Evolutionary conservation across 1,140 invertebrate genomes (phyloP), one percentile per base, ranked within the genome.

Genomic region (Drosophila elegans): DNA sequence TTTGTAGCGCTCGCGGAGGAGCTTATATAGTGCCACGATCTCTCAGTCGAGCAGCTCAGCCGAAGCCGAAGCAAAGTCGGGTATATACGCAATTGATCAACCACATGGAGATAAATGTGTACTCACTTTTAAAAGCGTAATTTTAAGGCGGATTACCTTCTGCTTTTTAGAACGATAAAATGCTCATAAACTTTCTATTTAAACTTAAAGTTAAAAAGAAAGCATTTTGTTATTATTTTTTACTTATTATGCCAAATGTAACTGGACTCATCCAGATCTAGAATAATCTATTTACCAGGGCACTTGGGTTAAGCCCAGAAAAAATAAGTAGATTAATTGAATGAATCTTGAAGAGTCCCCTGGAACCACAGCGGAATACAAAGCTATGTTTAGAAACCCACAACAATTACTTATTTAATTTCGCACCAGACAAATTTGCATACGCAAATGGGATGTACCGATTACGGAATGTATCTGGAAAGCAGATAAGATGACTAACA

Each of bases 21-120:
- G 45, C 44, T 68, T 68, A 51, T 68, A 68, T 68, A 67, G 63
- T 16, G 4, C 7, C 9, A 16, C 25, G 36, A 61, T 53, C 32
- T 25, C 36, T n/a, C 21, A 4, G 21, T 11, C 16, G 34, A 4
- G 5, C 10, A 9, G 10, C 13, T 36, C 4, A 0, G 29, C 32
- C 16, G 21, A 6, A 34, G 12, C 3, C 48, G 27, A 49, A 9
- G 48, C 29, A n/a, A 11, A 11, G 9, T 52, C 32, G 49, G 32
- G 32, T 36, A 2, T 36, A 6, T 5, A 5, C 32, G 10, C 21
- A 36, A 11, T 36, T 6, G 9, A 52, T 36, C 29, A 52, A 21
- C 29, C 29, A 49, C 32, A 2, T 32, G 3, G 6, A 13, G 27
- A 10, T 49, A 12, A 29, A 48, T n/a, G 21, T 48, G 46, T 25